phyloP scores from a whole-genome alignment of 2,888 invertebrate genomes.

The Sussaba pulchella region DNA sequence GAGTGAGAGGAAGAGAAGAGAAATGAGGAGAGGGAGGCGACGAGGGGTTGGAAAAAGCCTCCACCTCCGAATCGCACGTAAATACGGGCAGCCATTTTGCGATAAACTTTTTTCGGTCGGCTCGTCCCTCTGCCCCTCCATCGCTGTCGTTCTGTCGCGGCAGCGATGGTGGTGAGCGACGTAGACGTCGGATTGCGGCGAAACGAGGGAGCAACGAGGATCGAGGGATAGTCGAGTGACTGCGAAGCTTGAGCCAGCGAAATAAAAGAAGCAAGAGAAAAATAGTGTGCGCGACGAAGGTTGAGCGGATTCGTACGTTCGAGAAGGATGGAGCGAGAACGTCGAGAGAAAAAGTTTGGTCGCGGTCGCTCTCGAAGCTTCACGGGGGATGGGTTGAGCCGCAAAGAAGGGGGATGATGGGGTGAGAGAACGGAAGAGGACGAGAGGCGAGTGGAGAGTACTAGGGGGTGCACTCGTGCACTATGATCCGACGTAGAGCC shows the following conservation, averaged over 20 bases:
- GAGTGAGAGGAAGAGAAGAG: slow-evolving; percentile 47
- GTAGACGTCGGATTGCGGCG: slow-evolving; percentile 41
- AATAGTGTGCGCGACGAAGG: slow-evolving; percentile 48
- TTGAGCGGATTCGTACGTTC: slow-evolving; percentile 43
- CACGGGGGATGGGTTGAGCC: slow-evolving; percentile 33
- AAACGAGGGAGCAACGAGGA: slow-evolving; percentile 37
- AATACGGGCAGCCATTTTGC: slow-evolving; percentile 84
- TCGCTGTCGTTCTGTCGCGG: slow-evolving; percentile 62
- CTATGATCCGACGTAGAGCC: slow-evolving; percentile 70
- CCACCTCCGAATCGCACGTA: slow-evolving; percentile 83
- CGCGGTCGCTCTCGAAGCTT: slow-evolving; percentile 75
- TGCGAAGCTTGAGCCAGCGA: slow-evolving; percentile 63
- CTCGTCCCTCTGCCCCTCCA: slow-evolving; percentile 61
- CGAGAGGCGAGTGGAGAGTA: slow-evolving; percentile 20
- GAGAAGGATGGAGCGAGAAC: slow-evolving; percentile 59
- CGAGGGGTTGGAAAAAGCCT: slow-evolving; percentile 74
- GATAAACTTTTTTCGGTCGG: slow-evolving; percentile 79
- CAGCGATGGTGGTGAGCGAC: slow-evolving; percentile 46
- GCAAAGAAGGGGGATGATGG: slow-evolving; percentile 28
- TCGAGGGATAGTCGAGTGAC: slow-evolving; percentile 56
- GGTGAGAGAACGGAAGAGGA: slow-evolving; percentile 33
- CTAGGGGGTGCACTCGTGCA: slow-evolving; percentile 71
- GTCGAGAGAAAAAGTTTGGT: slow-evolving; percentile 79
- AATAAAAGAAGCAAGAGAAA: slow-evolving; percentile 58
- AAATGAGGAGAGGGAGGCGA: slow-evolving; percentile 42